These are phyloP conservation scores for Xestia rhomboidea DNA, from an alignment of 2,888 invertebrate species.

Conservation along the genomic window DNA sequence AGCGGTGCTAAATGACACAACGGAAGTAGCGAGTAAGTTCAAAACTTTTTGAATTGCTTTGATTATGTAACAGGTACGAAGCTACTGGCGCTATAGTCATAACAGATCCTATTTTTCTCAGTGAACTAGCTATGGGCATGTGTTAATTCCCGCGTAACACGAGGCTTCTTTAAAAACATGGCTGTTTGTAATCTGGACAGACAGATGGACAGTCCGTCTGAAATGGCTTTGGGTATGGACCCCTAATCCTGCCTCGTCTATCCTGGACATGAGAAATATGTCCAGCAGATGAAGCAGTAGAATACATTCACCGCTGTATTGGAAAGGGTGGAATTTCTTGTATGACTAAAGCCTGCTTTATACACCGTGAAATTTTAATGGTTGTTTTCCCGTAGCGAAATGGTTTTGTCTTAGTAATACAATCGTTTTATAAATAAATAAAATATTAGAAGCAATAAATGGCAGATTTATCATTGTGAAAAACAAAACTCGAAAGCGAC, in stretches of 20 bases:
- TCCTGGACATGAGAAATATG: neutral
- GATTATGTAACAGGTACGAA: neutral
- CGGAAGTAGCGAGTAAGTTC: conserved; percentile 83
- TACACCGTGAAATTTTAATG: no score
- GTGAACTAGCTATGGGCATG: neutral
- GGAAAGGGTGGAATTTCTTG: neutral
- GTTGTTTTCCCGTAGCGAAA: no score
- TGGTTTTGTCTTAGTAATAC: no score
- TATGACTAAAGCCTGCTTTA: neutral
- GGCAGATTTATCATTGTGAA: no score
- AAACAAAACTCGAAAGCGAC: no score
- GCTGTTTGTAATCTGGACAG: neutral
- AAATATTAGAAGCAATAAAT: no score
- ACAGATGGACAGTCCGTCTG: neutral
- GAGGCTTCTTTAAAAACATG: neutral
- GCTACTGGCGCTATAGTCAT: neutral
- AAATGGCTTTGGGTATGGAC: neutral
- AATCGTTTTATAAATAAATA: no score
- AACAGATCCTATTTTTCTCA: neutral
- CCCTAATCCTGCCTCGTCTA: neutral
- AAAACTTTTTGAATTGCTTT: neutral
- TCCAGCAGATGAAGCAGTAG: neutral
- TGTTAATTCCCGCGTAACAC: neutral
- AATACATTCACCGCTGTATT: neutral
- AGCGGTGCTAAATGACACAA: conserved; percentile 93